Percentiles rank a stretch among this genome's conserved stretches.
phyloP scores from a whole-genome alignment of 2,113 vertebrate genomes.

The Toxostoma redivivum region DNA sequence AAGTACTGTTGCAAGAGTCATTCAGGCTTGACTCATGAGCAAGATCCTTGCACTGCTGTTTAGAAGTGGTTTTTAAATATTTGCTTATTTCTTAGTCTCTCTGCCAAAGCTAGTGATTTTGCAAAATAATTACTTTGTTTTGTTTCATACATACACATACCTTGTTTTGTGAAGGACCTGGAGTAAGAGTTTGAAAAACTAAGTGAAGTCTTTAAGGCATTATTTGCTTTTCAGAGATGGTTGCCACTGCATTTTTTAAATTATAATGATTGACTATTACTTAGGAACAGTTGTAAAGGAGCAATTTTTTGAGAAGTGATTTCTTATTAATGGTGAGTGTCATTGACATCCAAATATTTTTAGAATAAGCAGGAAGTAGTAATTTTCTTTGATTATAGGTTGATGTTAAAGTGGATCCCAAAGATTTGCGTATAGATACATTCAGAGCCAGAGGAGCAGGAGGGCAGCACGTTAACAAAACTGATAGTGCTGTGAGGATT shows the following conservation, averaged over 20 bases:
- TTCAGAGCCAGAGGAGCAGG: constrained; percentile 90
- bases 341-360: not conserved
- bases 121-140: not conserved
- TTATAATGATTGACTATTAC: not conserved
- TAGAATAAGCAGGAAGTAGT: not conserved
- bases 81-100: not conserved
- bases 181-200: not conserved
- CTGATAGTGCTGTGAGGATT: constrained; percentile 90
- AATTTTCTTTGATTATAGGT: constrained; percentile 70
- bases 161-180: not conserved
- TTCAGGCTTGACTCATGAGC: not conserved
- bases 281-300: not conserved
- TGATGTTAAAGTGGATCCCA: constrained; percentile 83
- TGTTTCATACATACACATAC: not conserved
- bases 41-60: not conserved
- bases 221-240: not conserved
- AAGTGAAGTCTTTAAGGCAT: not conserved
- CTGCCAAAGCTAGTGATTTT: not conserved
- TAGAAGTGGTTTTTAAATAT: not conserved
- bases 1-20: not conserved
- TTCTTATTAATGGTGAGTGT: not conserved
- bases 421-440: constrained; percentile 88
- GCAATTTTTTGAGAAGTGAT: not conserved
- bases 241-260: not conserved
- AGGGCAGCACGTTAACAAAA: constrained; percentile 93